Base-by-base conservation (phyloP, 2,113 vertebrate species). In the Sinocyclocheilus anshuiensis region DNA sequence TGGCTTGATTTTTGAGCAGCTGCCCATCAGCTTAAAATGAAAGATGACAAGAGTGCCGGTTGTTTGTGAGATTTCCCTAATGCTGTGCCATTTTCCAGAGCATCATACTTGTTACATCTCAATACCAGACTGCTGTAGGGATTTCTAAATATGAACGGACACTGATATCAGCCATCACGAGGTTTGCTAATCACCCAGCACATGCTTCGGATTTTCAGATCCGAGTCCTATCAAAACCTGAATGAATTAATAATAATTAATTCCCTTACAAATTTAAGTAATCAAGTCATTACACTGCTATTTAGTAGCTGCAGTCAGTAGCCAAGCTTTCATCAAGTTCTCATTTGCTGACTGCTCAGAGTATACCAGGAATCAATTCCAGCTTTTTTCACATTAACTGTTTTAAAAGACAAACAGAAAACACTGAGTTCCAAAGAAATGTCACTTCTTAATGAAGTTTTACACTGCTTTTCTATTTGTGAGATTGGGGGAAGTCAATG, bases 71-170 rank as follows among this genome's bases (percentile, higher is more conserved):
- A 61, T 55, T 85, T 48, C 36, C 59, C 45, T 75, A 63, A 85
- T 81, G 79, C 18, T 72, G 83, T 81, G 86, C 76, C 86, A 84
- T 84, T 45, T 85, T 76, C 50, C 29, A 65, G 29, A 65, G 29
- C 22, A 39, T 10, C 36, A 26, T 83, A 22, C 59, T 82, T 57
- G 53, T 80, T 26, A 69, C 53, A 55, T 80, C 84, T 71, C 45
- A 71, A 55, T 36, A 39, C 20, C 13, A 69, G 53, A 67, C 15
- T 59, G 63, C 16, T 50, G n/a, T n/a, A n/a, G n/a, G n/a, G n/a
- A n/a, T n/a, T n/a, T n/a, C n/a, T n/a, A n/a, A n/a, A n/a, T n/a
- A n/a, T n/a, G n/a, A n/a, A n/a, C n/a, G n/a, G n/a, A n/a, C n/a
- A n/a, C n/a, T n/a, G n/a, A n/a, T n/a, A n/a, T n/a, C n/a, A n/a